phyloP scores from a whole-genome alignment of 2,113 vertebrate species.

The Osmerus eperlanus region DNA sequence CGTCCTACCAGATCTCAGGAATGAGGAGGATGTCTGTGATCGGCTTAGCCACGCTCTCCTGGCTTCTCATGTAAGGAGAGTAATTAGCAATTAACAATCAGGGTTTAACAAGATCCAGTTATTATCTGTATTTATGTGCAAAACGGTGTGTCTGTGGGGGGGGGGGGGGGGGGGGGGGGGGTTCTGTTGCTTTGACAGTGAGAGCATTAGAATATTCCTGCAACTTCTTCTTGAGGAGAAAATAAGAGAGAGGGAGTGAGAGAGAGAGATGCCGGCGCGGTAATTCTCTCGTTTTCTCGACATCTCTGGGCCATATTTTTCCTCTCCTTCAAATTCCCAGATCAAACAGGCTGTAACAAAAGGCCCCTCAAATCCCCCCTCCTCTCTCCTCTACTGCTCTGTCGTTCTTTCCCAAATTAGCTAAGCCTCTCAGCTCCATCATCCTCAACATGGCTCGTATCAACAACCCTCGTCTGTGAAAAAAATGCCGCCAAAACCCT shows the following conservation, averaged over 20 bases:
- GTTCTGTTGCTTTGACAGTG: conserved; percentile 31
- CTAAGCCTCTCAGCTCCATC: conserved; percentile 77
- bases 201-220: conserved; percentile 42
- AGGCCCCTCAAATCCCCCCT: conserved; percentile 64
- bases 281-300: conserved; percentile 68
- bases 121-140: conserved; percentile 42
- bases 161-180: conserved; percentile 21
- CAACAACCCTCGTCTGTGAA: conserved; percentile 56
- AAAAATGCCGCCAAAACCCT: conserved; percentile 46
- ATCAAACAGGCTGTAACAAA: conserved; percentile 75
- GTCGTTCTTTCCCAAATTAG: conserved; percentile 71
- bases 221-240: conserved; percentile 30
- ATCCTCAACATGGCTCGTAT: conserved; percentile 67
- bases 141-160: neutral
- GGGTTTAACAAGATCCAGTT: conserved; percentile 63
- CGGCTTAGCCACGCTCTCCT: conserved; percentile 68
- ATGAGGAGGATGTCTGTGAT: conserved; percentile 55
- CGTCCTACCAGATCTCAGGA: conserved; percentile 41
- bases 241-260: conserved; percentile 16
- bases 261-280: conserved; percentile 31
- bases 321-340: conserved; percentile 52
- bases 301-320: conserved; percentile 59
- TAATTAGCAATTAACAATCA: conserved; percentile 74
- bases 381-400: conserved; percentile 55
- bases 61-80: conserved; percentile 57